Base-by-base conservation (phyloP, 2,888 invertebrate species). In the Coenonympha arcania region DNA sequence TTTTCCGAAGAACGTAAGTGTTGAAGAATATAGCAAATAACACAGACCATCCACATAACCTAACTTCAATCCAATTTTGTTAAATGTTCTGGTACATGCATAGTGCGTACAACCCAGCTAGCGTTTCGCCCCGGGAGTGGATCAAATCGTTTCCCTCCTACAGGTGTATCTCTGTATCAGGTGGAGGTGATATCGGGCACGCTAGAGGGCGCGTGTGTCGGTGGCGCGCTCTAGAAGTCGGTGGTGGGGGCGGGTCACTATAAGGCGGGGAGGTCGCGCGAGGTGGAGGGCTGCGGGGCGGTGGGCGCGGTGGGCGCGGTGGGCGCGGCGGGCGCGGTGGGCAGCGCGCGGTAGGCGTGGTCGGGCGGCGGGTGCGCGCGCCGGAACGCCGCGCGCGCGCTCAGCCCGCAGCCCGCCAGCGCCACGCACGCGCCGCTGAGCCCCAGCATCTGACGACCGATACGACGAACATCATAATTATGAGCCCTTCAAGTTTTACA, bases 181-280 rank as follows among this genome's bases (percentile, higher is more conserved):
- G n/a, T n/a, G n/a, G n/a, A n/a, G n/a, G n/a, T 26, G 2, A 4
- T 9, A 26, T 8, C 9, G 9, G 8, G 2, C 26, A n/a, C 2
- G 26, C n/a, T 28, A 4, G 28, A 4, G 11, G 30, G 46, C 20
- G 4, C 15, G 19, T n/a, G n/a, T n/a, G 11, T 18, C 18, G 36
- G 6, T 4, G 33, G 24, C 15, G 20, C 20, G 43, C 52, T 48
- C 56, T 47, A 63, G 63, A 65, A 68, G 65, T 70, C 68, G 58
- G 69, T 65, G 64, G 64, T 59, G 56, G 48, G 22, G 48, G 64
- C 64, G 36, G 45, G 52, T 69, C 79, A 79, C 83, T 83, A 83
- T 83, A 82, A 83, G 58, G 73, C 71, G 60, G 65, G 62, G 66
- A 65, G 62, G 66, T 71, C 73, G 55, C 31, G 31, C 31, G 31